A percentile compares a stretch with the other conserved stretches of the same genome.
Evolutionary conservation across 2,797 vertebrate species (phyloP).

Genomic region (Rhinoraja longicauda): DNA sequence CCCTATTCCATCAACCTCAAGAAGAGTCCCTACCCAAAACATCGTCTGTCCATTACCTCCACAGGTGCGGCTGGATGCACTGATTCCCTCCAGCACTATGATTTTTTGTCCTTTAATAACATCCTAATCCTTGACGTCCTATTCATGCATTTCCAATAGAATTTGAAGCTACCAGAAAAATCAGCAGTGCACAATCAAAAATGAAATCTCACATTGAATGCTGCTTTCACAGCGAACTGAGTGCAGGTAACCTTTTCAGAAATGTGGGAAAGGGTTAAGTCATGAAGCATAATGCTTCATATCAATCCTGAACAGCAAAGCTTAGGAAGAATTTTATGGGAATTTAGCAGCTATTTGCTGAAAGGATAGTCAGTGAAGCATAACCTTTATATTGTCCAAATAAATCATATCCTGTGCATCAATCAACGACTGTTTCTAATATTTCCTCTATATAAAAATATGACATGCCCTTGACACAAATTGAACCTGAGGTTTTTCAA

Average conservation of each 20-base stretch:
- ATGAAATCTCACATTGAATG: neutral
- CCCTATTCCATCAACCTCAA: no score
- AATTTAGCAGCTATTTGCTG: neutral
- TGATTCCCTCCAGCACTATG: no score
- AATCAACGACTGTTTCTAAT: neutral
- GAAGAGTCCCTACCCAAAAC: no score
- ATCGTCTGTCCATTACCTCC: no score
- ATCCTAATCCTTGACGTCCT: neutral
- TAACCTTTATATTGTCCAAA: neutral
- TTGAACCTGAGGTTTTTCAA: neutral
- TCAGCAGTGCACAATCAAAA: neutral
- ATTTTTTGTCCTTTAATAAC: neutral
- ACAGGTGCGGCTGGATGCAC: no score
- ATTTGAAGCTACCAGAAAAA: neutral
- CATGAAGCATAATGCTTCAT: neutral
- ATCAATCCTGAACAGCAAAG: neutral
- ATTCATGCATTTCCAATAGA: neutral
- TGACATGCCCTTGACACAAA: neutral
- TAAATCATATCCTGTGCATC: neutral
- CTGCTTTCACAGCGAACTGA: neutral
- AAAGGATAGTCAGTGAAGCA: neutral
- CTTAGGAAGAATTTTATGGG: neutral
- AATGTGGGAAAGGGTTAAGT: neutral
- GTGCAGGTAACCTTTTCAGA: neutral
- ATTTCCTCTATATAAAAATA: neutral